A percentile compares a stretch with the other conserved stretches of the same genome.
These are phyloP conservation scores for Ostrea denselamellosa DNA, from an alignment of 1,140 invertebrate species.

Conservation along the genomic window DNA sequence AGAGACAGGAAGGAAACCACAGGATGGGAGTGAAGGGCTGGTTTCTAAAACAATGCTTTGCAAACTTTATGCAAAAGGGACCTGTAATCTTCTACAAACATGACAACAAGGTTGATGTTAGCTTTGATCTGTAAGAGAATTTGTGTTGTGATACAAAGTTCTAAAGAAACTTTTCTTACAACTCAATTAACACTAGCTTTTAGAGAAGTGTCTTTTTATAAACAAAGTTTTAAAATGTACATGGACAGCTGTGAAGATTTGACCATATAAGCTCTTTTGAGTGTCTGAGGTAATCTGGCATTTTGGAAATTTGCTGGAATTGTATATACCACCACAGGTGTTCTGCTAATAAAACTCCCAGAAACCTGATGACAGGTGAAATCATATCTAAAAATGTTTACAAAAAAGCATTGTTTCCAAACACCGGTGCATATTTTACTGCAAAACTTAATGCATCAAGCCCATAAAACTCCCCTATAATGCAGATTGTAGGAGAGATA, in stretches of 20 bases:
- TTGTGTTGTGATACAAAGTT: slow-evolving; percentile 27
- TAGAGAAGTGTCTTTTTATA: slow-evolving; percentile 4
- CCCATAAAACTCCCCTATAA: slow-evolving; percentile 26
- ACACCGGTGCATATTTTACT: neutral
- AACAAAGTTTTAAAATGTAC: slow-evolving; percentile 26
- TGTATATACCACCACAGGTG: slow-evolving; percentile 25
- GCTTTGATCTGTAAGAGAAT: neutral
- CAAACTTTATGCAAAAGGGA: slow-evolving; percentile 22
- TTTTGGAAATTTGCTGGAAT: slow-evolving; percentile 11
- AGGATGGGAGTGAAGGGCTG: neutral
- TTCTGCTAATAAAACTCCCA: slow-evolving; percentile 16
- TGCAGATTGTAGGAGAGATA: slow-evolving; percentile 11
- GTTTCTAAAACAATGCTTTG: slow-evolving; percentile 28
- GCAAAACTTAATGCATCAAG: slow-evolving; percentile 33
- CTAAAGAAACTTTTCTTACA: slow-evolving; percentile 21
- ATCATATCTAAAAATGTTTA: slow-evolving; percentile 25
- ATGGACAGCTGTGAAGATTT: neutral
- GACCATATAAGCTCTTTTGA: slow-evolving; percentile 24
- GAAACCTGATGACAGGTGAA: slow-evolving; percentile 37
- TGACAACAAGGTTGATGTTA: neutral
- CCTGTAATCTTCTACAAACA: slow-evolving; percentile 16
- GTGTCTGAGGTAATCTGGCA: slow-evolving; percentile 22
- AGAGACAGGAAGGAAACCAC: slow-evolving; percentile 24
- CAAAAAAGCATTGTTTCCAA: slow-evolving; percentile 33
- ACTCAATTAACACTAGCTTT: slow-evolving; percentile 18